phyloP scores from a whole-genome alignment of 2,888 invertebrate genomes.

The Parnassius apollo region DNA sequence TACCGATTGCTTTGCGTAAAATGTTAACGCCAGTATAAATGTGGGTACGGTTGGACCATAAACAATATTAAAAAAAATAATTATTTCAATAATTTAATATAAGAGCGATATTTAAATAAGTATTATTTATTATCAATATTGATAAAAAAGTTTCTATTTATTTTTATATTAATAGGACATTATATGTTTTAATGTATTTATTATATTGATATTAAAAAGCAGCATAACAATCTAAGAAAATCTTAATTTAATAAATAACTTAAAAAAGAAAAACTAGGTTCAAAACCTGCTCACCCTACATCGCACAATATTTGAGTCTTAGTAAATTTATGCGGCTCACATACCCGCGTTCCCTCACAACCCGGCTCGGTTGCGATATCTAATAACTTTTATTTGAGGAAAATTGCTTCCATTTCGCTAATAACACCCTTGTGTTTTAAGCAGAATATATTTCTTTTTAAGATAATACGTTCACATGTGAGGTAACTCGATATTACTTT shows the following conservation, averaged over 20 bases:
- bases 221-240: no score
- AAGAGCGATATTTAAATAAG: no score
- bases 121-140: no score
- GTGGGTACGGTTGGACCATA: no score
- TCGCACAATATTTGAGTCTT: slow-evolving; percentile 2
- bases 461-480: slow-evolving; percentile 33
- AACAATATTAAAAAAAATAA: no score
- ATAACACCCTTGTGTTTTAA: slow-evolving; percentile 25
- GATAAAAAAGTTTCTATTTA: no score
- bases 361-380: slow-evolving; percentile 6
- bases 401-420: slow-evolving; percentile 23
- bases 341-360: slow-evolving; percentile 1
- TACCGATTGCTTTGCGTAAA: no score
- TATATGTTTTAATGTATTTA: no score
- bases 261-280: not conserved
- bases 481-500: slow-evolving; percentile 1
- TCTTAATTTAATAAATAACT: not conserved
- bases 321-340: slow-evolving; percentile 14
- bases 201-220: no score
- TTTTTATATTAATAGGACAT: no score
- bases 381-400: slow-evolving; percentile 23
- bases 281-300: not conserved
- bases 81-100: no score
- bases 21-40: no score
- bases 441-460: slow-evolving; percentile 12